Evolutionary conservation across 2,888 invertebrate species (phyloP), one percentile per base, ranked within the genome.

Genomic region (Campopleginae sp.): DNA sequence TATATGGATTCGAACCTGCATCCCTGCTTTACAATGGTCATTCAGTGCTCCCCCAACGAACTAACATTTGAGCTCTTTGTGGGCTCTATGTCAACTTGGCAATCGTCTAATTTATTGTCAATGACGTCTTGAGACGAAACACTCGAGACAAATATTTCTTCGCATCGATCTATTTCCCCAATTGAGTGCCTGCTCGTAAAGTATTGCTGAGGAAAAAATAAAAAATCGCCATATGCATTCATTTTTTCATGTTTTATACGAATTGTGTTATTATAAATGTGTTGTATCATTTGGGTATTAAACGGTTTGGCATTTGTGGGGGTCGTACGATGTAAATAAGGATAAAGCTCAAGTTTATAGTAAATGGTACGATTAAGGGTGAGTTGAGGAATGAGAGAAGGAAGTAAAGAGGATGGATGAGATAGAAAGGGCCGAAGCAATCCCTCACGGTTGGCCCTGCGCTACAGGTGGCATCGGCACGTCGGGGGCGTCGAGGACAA

Each of bases 391-490:
- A 58, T 31, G 51, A 78, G 65, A 72, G 51, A 75, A 23, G 23
- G 27, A 46, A 54, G 54, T 44, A 65, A 58, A 58, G 58, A 58
- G 58, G 58, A 58, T 27, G 58, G 58, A 58, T 27, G 27, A 27
- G 14, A 58, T 27, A 23, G 23, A 27, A 63, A 58, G 66, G 77
- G 72, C 77, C 46, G 33, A 48, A 71, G 77, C n/a, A 63, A 72
- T 86, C 84, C 82, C 80, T 85, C 86, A 82, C 77, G 74, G 78
- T 71, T 70, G 70, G 84, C 79, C 86, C 85, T 84, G 86, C 78
- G 88, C 89, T 88, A 90, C 91, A 91, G 91, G 91, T 91, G 91
- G 91, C 90, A 88, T 89, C 88, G 87, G 88, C 85, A 85, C 83
- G 79, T 70, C 77, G 75, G 68, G 80, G 68, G 80, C 68, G 48